Evolutionary conservation across 2,888 invertebrate species (phyloP).

Genomic region (Ferdinandea cuprea): DNA sequence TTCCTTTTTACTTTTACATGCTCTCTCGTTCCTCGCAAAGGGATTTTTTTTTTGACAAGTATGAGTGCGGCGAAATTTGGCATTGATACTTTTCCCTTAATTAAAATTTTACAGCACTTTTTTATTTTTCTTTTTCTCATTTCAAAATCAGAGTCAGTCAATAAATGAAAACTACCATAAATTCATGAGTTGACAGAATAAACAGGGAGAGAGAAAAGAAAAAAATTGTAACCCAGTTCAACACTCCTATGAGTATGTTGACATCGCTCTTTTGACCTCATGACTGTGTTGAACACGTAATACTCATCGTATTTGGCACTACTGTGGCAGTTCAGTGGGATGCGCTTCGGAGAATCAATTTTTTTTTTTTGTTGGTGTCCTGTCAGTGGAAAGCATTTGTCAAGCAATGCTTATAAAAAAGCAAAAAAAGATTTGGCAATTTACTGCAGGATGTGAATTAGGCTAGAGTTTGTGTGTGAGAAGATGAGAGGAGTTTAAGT

Average conservation of each 20-base stretch:
- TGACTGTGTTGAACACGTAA: conserved; percentile 63
- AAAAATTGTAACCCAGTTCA: conserved; percentile 40
- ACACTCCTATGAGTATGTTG: conserved; percentile 60
- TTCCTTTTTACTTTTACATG: background rate
- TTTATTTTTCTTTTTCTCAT: conserved; percentile 17
- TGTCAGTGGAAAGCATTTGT: conserved; percentile 33
- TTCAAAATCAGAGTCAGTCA: conserved; percentile 45
- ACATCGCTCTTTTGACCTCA: conserved; percentile 69
- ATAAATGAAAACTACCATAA: conserved; percentile 66
- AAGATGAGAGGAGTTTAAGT: background rate
- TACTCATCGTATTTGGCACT: conserved; percentile 54
- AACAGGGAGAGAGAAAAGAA: conserved; percentile 11
- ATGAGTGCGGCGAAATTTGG: conserved; percentile 22
- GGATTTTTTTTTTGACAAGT: conserved; percentile 3
- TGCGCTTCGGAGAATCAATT: conserved; percentile 2
- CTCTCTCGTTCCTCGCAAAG: too few relatives aligned
- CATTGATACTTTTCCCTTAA: conserved; percentile 38
- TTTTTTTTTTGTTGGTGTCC: conserved; percentile 1
- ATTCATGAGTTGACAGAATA: conserved; percentile 53
- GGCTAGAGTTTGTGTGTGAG: background rate
- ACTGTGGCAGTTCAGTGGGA: conserved; percentile 49
- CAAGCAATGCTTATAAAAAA: too few relatives aligned
- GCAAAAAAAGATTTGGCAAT: conserved; percentile 29
- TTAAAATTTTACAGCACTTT: conserved; percentile 45
- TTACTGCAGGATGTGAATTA: conserved; percentile 29